These are phyloP conservation scores for Galleria mellonella DNA, from an alignment of 1,140 invertebrate species.

Conservation along the genomic window DNA sequence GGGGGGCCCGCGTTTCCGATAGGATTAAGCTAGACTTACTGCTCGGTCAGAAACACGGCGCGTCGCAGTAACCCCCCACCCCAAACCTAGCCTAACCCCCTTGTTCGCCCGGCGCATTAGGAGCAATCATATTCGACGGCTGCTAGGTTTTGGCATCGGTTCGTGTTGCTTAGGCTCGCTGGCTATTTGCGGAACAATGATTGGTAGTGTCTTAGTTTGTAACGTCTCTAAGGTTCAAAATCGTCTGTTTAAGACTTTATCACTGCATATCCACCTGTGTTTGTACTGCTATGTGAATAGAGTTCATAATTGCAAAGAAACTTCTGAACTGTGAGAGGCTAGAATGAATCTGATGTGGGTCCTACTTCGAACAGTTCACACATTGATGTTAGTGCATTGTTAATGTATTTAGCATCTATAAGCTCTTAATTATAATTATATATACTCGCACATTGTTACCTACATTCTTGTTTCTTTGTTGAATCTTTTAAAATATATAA, in stretches of 20 bases:
- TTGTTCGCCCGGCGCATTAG: conserved; percentile 49
- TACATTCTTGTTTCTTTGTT: too few species aligned
- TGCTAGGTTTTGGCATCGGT: conserved; percentile 67
- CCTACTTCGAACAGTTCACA: too few species aligned
- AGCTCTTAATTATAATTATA: too few species aligned
- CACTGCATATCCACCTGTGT: too few species aligned
- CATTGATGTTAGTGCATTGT: too few species aligned
- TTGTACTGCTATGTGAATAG: too few species aligned
- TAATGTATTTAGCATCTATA: too few species aligned
- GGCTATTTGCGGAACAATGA: conserved; percentile 67
- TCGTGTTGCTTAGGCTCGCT: conserved; percentile 59
- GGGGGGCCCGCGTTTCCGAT: conserved; percentile 69
- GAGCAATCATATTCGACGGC: conserved; percentile 72
- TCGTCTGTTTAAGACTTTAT: background rate
- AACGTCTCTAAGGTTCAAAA: conserved; percentile 33
- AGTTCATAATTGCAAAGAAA: too few species aligned
- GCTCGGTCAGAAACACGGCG: conserved; percentile 67
- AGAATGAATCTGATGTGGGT: too few species aligned
- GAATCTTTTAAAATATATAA: too few species aligned
- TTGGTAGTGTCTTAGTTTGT: conserved; percentile 61
- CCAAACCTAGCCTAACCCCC: conserved; percentile 26
- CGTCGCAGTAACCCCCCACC: conserved; percentile 43
- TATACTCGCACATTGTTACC: too few species aligned
- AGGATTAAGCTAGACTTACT: conserved; percentile 73
- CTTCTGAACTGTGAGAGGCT: too few species aligned